phyloP scores from a whole-genome alignment of 2,113 vertebrate genomes.

The Micromys minutus region DNA sequence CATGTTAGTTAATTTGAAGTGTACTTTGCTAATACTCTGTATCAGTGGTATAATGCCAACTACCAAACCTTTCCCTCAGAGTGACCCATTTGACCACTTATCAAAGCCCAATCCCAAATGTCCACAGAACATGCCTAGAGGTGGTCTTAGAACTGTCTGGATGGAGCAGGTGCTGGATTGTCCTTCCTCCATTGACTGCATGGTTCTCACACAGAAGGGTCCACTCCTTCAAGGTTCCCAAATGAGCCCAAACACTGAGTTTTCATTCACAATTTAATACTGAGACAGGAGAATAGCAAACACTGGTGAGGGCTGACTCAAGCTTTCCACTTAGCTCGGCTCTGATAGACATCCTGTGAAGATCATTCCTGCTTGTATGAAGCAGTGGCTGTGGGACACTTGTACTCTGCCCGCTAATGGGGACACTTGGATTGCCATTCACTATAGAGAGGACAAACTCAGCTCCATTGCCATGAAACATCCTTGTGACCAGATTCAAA shows the following conservation, averaged over 20 bases:
- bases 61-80: conserved; percentile 66
- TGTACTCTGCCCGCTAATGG: conserved; percentile 22
- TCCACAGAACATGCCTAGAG: conserved; percentile 34
- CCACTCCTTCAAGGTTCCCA: neutral
- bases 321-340: conserved; percentile 16
- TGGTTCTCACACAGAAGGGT: conserved; percentile 28
- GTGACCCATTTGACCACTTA: conserved; percentile 3
- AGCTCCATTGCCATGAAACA: conserved; percentile 11
- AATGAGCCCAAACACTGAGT: conserved; percentile 34
- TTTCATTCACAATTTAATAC: conserved; percentile 54
- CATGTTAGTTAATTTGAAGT: conserved; percentile 55
- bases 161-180: neutral
- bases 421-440: conserved; percentile 52
- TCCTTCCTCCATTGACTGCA: conserved; percentile 22
- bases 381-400: neutral
- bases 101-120: conserved; percentile 49
- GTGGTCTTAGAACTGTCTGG: conserved; percentile 33
- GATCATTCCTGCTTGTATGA: conserved; percentile 22
- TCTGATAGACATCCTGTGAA: conserved; percentile 24
- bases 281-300: conserved; percentile 49
- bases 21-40: conserved; percentile 77
- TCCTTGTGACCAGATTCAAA: neutral
- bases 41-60: conserved; percentile 71
- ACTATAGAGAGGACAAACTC: conserved; percentile 11
- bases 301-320: conserved; percentile 67